A percentile compares a stretch with the other conserved stretches of the same genome.
Evolutionary conservation across 2,888 invertebrate genomes (phyloP).

Genomic region (Dynastes grantii): DNA sequence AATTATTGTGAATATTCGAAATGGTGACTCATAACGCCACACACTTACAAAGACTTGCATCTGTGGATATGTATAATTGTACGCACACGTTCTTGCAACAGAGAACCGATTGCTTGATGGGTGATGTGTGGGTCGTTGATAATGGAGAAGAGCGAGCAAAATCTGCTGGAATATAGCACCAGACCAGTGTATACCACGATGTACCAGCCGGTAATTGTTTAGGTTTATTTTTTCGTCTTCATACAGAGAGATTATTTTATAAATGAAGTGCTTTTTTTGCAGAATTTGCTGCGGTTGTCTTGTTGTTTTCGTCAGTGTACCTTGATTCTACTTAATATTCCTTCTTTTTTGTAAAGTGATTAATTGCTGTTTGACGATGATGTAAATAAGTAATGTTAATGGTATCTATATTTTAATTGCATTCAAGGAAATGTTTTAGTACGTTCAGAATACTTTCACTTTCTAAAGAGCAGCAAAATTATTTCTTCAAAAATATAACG

Average conservation of each 20-base stretch:
- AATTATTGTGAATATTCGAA: slow-evolving; percentile 38
- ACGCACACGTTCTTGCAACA: background rate
- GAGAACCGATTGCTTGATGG: slow-evolving; percentile 4
- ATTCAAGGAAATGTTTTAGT: no score
- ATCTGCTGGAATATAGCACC: background rate
- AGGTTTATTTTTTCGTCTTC: background rate
- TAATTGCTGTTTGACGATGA: no score
- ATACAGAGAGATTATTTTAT: background rate
- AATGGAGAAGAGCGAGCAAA: background rate
- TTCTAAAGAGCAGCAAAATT: no score
- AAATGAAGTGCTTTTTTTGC: background rate
- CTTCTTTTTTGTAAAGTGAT: no score
- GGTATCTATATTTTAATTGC: no score
- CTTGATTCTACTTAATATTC: no score
- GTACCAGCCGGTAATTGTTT: slow-evolving; percentile 1
- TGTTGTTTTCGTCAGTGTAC: background rate
- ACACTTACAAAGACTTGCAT: background rate
- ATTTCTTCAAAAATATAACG: no score
- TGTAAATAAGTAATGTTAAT: no score
- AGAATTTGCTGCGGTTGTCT: background rate
- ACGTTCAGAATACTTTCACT: no score
- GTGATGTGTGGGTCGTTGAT: slow-evolving; percentile 28
- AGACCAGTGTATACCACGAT: background rate
- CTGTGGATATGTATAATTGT: background rate
- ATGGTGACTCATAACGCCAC: slow-evolving; percentile 23